Base-by-base conservation (phyloP, 2,888 invertebrate genomes). In the Strigamia crassipes region DNA sequence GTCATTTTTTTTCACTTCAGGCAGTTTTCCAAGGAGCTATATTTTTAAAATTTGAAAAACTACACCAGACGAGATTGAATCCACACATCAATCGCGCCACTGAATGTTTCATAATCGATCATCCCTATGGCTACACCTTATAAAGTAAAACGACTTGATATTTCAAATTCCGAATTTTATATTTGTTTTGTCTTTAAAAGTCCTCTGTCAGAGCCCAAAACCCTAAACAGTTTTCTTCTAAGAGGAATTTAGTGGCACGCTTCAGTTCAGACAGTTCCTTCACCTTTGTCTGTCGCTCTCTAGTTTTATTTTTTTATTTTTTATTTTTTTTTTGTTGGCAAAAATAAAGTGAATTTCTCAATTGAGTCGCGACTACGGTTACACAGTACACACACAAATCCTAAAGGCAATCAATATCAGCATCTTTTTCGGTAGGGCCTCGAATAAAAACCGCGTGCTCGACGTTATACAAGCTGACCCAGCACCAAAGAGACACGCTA, bases 41-140 rank as follows among this genome's bases (percentile, higher is more conserved):
- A 61, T 61, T 61, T 46, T 61, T 61, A 18, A 61, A 61, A 61
- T 18, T 61, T 61, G 61, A 61, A n/a, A 18, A 61, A 61, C 21
- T 15, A 18, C 46, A 1, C 61, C 6, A 1, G 13, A 61, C 21
- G 61, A 61, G 61, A 61, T 61, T 61, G 61, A 61, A 61, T 23
- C 61, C 61, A 12, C 21, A n/a, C 23, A 23, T 61, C 61, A 23
- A 21, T 18, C 10, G 23, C n/a, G 21, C 38, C 18, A 61, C 61
- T 61, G 61, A 61, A 61, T 61, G 18, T 61, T 61, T 61, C 61
- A 23, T 61, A 61, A 61, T 61, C 61, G 61, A 61, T 61, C 61
- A 61, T 61, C 18, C 6, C 61, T 46, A n/a, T 46, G 46, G 15
- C n/a, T 46, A 15, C 15, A 3, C 2, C 15, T 46, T 46, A 15